Evolutionary conservation across 1,140 invertebrate genomes (phyloP).

Genomic region (Leucophenga varia): DNA sequence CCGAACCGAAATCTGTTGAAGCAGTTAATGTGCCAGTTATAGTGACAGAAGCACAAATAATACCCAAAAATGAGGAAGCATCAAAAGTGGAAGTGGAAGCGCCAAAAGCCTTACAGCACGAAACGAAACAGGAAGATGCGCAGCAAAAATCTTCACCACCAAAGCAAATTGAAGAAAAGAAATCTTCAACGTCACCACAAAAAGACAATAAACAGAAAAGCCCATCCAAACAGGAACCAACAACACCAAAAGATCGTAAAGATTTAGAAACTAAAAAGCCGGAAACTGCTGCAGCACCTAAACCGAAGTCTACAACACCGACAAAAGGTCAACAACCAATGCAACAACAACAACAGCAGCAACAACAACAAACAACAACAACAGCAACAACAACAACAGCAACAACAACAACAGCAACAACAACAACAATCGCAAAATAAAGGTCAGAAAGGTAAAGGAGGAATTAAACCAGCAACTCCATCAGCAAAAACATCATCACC

Average conservation of each 20-base stretch:
- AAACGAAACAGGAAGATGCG: neutral
- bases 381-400: conserved; percentile 12
- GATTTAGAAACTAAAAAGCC: neutral
- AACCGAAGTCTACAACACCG: conserved; percentile 3
- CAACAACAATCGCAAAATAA: conserved; percentile 21
- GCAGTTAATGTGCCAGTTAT: too few species aligned
- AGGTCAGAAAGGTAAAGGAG: conserved; percentile 8
- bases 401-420: conserved; percentile 21
- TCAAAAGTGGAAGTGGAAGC: too few species aligned
- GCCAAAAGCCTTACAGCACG: neutral
- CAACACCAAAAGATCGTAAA: too few species aligned
- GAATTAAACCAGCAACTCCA: neutral
- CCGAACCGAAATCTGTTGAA: too few species aligned
- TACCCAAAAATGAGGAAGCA: too few species aligned
- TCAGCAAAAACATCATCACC: conserved; percentile 22
- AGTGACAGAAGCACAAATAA: too few species aligned
- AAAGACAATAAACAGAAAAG: conserved; percentile 1
- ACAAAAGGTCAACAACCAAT: neutral
- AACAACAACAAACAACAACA: conserved; percentile 1
- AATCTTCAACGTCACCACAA: neutral
- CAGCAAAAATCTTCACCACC: neutral
- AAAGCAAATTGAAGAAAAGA: conserved; percentile 1
- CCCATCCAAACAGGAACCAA: neutral
- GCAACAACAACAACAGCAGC: conserved; percentile 10
- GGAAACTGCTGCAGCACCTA: neutral